phyloP scores from a whole-genome alignment of 2,888 invertebrate species.

The Thecophora atra region DNA sequence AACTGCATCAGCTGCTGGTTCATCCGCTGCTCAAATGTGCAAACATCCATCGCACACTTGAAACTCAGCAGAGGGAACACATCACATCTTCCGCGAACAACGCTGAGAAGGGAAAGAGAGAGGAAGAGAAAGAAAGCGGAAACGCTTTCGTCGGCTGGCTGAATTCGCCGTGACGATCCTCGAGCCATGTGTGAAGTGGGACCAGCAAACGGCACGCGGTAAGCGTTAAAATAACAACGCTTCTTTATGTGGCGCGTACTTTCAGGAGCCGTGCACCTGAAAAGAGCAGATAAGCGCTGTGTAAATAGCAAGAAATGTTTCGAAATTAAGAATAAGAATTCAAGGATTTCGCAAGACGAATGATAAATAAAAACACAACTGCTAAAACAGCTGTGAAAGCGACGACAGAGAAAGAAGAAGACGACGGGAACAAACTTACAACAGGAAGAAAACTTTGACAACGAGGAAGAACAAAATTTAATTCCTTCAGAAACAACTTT shows the following conservation, averaged over 20 bases:
- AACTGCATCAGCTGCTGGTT: not conserved
- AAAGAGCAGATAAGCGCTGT: constrained; percentile 8
- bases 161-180: not conserved
- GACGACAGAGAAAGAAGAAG: not conserved
- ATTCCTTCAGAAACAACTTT: too few relatives aligned
- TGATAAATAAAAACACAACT: not conserved
- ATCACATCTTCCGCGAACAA: not conserved
- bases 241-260: constrained; percentile 14
- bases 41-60: constrained; percentile 20
- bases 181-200: not conserved
- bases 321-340: constrained; percentile 15
- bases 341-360: constrained; percentile 11
- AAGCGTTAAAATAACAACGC: constrained; percentile 5
- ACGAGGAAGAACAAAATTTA: too few relatives aligned
- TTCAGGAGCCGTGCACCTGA: not conserved
- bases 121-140: not conserved
- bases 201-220: not conserved
- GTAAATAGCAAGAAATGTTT: constrained; percentile 25
- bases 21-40: constrained; percentile 12
- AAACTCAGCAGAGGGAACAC: not conserved
- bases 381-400: not conserved
- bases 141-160: not conserved
- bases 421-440: not conserved
- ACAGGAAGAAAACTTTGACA: too few relatives aligned
- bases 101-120: not conserved